Conservation (phyloP, 2,797 vertebrate species). For the Petrocephalus schoutedeni region DNA sequence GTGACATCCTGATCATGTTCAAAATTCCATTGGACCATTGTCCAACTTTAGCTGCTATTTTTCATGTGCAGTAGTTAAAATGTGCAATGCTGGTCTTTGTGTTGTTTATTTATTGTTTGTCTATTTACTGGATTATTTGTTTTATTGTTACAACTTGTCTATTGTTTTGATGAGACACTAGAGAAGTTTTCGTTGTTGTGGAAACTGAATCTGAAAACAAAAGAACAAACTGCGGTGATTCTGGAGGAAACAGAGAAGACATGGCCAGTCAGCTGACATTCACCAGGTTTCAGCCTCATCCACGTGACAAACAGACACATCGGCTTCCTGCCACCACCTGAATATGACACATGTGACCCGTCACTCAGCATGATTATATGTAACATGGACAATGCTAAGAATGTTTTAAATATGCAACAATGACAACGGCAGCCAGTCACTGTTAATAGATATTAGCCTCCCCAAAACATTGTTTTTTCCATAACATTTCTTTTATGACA, state of each 20-base stretch:
- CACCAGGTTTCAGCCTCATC: background rate
- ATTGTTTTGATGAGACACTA: too few relatives aligned
- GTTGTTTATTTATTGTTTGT: too few relatives aligned
- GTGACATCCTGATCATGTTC: too few relatives aligned
- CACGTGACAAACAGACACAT: background rate
- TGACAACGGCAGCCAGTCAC: background rate
- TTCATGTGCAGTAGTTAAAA: too few relatives aligned
- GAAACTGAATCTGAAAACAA: too few relatives aligned
- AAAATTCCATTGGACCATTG: too few relatives aligned
- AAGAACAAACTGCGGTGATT: background rate
- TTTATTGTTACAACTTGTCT: too few relatives aligned
- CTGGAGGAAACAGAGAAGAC: background rate
- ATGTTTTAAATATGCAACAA: background rate
- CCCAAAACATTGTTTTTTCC: background rate
- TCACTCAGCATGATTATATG: background rate
- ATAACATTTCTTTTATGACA: background rate
- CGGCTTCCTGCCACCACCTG: background rate
- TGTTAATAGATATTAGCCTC: background rate
- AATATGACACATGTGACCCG: background rate
- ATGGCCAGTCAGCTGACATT: background rate
- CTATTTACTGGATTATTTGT: too few relatives aligned
- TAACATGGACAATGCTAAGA: background rate
- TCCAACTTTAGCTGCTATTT: too few relatives aligned
- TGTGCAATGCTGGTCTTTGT: too few relatives aligned
- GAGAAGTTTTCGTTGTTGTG: too few relatives aligned